Evolutionary conservation across 2,113 vertebrate genomes (phyloP).

Genomic region (Mormyrus iriodes): DNA sequence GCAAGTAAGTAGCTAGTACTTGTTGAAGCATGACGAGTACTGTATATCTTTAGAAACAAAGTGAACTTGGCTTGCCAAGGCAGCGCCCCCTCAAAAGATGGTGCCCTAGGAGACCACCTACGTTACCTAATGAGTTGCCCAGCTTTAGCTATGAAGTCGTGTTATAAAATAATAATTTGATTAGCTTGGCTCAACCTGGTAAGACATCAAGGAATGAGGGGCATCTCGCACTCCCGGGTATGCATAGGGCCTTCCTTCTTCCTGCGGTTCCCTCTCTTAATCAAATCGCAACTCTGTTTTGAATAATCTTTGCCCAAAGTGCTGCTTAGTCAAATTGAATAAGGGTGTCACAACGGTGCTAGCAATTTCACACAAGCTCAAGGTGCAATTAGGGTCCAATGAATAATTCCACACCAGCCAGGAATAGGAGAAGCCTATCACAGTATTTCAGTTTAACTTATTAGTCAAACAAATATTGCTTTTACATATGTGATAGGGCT

Average conservation of each 20-base stretch:
- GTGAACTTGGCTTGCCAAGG: background rate
- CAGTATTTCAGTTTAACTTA: constrained; percentile 24
- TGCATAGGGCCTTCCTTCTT: background rate
- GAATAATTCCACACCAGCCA: constrained; percentile 7
- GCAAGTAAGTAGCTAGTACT: background rate
- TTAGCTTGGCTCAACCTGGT: background rate
- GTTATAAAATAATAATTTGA: background rate
- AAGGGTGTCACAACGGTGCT: constrained; percentile 17
- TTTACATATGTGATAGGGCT: constrained; percentile 23
- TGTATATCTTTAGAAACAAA: background rate
- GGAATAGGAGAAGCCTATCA: background rate
- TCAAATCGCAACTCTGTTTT: constrained; percentile 27
- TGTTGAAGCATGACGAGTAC: too few species aligned
- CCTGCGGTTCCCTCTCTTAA: constrained; percentile 8
- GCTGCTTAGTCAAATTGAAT: constrained; percentile 26
- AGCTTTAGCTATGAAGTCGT: background rate
- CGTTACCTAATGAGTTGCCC: background rate
- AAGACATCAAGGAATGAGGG: background rate
- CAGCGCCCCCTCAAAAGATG: background rate
- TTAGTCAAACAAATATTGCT: constrained; percentile 27
- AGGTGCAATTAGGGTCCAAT: constrained; percentile 29
- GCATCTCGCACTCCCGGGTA: background rate
- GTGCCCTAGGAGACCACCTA: background rate
- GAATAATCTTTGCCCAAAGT: constrained; percentile 26
- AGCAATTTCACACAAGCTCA: constrained; percentile 16